These are phyloP conservation scores for Chloroceryle amazona DNA, from an alignment of 2,797 vertebrate species.

Conservation along the genomic window DNA sequence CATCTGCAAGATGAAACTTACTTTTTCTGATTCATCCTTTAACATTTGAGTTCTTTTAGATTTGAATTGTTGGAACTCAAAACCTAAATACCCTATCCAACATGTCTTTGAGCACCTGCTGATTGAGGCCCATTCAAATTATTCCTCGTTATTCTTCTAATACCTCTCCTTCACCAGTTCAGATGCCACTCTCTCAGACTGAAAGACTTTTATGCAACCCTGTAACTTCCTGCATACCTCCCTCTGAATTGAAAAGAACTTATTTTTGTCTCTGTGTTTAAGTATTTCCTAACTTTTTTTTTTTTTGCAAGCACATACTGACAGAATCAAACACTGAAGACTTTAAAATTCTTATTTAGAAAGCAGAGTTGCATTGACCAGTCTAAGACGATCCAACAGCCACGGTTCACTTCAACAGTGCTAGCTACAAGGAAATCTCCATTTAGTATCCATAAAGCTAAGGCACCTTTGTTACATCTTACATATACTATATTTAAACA, in stretches of 20 bases:
- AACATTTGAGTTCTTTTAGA: background rate
- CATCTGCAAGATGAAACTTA: conserved; percentile 1
- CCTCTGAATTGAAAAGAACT: background rate
- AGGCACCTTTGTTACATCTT: background rate
- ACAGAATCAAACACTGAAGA: background rate
- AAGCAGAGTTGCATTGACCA: background rate
- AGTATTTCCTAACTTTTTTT: background rate
- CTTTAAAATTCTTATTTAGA: background rate
- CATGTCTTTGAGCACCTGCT: background rate
- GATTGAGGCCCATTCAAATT: background rate
- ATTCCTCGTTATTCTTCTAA: background rate
- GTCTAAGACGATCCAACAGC: background rate
- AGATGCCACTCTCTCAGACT: background rate
- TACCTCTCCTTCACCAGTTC: background rate
- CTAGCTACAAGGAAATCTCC: background rate
- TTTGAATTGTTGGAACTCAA: background rate
- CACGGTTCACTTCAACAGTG: background rate
- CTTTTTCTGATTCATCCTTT: background rate
- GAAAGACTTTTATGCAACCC: background rate
- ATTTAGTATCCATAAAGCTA: background rate
- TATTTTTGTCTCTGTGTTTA: background rate
- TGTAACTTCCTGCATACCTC: background rate
- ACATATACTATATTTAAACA: background rate
- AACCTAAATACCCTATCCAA: background rate
- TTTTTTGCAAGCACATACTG: background rate